Evolutionary conservation across 2,888 invertebrate species (phyloP).

Genomic region (Eristalinus sepulchralis): DNA sequence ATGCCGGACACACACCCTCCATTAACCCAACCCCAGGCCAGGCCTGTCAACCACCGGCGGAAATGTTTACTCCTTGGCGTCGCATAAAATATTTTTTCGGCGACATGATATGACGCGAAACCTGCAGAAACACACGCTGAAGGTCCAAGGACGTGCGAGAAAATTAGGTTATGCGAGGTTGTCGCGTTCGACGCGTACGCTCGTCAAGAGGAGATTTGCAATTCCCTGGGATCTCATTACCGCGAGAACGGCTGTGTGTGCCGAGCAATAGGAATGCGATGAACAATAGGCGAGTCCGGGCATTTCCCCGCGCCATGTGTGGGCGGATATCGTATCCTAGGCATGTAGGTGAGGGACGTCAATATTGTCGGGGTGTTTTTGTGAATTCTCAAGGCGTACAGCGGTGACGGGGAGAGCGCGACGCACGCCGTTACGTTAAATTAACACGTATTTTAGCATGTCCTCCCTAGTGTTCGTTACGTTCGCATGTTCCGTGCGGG

Average conservation of each 20-base stretch:
- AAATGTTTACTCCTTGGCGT: slow-evolving; percentile 3
- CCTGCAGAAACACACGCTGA: background rate
- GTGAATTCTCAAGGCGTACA: slow-evolving; percentile 39
- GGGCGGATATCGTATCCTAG: background rate
- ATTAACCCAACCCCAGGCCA: background rate
- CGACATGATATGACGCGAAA: slow-evolving; percentile 28
- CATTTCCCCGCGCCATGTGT: background rate
- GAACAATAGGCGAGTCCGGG: background rate
- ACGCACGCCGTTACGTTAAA: slow-evolving; percentile 40
- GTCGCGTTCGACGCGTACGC: slow-evolving; percentile 8
- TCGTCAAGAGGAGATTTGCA: slow-evolving; percentile 30
- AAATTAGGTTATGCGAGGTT: slow-evolving; percentile 42
- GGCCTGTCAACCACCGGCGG: background rate
- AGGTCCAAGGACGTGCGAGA: slow-evolving; percentile 19
- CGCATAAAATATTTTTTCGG: slow-evolving; percentile 28
- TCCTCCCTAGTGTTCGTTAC: slow-evolving; percentile 15
- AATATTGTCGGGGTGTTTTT: slow-evolving; percentile 21
- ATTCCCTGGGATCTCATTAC: slow-evolving; percentile 41
- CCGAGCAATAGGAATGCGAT: background rate
- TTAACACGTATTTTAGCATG: slow-evolving; percentile 54
- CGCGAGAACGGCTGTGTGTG: background rate
- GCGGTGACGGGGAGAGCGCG: background rate
- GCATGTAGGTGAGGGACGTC: background rate
- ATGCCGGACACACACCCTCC: background rate
- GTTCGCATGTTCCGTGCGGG: background rate